phyloP scores from a whole-genome alignment of 2,888 invertebrate genomes.

The Drosophila anomalata region DNA sequence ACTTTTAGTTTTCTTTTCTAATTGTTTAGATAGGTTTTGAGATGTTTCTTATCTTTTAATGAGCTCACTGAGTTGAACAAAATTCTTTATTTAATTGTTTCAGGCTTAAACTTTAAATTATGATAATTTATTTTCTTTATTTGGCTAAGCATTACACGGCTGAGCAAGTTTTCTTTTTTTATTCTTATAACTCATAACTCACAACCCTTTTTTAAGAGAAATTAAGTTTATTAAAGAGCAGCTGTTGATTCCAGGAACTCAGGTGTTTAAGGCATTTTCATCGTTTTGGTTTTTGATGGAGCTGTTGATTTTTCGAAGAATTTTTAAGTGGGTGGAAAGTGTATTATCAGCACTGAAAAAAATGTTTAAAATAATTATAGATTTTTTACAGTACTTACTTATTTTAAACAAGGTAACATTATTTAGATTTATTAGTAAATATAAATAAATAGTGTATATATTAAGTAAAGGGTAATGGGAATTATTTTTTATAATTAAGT shows the following conservation, averaged over 20 bases:
- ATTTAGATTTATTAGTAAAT: no score
- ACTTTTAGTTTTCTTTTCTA: conserved; percentile 23
- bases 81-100: neutral
- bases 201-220: neutral
- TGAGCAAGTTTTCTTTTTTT: conserved; percentile 45
- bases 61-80: conserved; percentile 27
- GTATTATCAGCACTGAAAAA: conserved; percentile 4
- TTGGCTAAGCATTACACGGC: conserved; percentile 58
- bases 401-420: no score
- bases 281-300: conserved; percentile 36
- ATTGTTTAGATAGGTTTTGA: no score
- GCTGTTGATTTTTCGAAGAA: conserved; percentile 35
- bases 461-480: no score
- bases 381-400: no score
- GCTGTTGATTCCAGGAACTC: conserved; percentile 28
- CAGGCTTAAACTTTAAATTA: conserved; percentile 24
- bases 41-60: conserved; percentile 39
- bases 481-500: no score
- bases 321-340: neutral
- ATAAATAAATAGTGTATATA: no score
- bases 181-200: neutral
- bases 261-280: conserved; percentile 39
- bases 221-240: conserved; percentile 9
- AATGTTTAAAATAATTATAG: neutral
- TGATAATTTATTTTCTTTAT: conserved; percentile 50